phyloP scores from a whole-genome alignment of 2,888 invertebrate species.

The Hedychridium roseum region DNA sequence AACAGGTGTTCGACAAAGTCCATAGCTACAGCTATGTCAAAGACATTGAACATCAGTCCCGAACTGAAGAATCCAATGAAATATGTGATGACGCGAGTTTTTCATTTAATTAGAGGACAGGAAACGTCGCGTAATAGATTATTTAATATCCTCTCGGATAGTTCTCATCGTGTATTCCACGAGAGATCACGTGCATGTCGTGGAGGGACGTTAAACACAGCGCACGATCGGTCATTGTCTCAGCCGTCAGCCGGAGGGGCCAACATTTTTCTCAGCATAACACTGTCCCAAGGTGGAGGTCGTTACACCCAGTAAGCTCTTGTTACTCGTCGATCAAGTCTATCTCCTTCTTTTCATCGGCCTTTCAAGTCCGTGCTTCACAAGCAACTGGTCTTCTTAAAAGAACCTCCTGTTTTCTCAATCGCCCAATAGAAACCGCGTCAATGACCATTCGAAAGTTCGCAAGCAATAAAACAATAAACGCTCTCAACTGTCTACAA shows the following conservation, averaged over 20 bases:
- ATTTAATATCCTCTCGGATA: too few relatives aligned
- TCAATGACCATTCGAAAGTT: too few relatives aligned
- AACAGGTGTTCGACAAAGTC: not conserved
- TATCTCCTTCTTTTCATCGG: constrained; percentile 12
- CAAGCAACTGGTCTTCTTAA: constrained; percentile 10
- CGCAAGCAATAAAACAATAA: too few relatives aligned
- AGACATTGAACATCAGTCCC: not conserved
- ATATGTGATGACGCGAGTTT: too few relatives aligned
- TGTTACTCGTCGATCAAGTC: constrained; percentile 35
- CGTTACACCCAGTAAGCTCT: constrained; percentile 44
- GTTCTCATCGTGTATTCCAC: too few relatives aligned
- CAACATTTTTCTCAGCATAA: constrained; percentile 31
- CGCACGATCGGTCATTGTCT: not conserved
- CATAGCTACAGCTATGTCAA: not conserved
- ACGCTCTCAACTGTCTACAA: too few relatives aligned
- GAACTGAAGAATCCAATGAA: not conserved
- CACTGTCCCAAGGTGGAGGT: constrained; percentile 42
- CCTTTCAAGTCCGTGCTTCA: constrained; percentile 5
- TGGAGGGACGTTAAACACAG: not conserved
- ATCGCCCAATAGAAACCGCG: too few relatives aligned
- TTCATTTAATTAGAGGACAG: too few relatives aligned
- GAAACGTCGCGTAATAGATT: too few relatives aligned
- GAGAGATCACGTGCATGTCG: not conserved
- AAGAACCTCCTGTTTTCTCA: constrained; percentile 11
- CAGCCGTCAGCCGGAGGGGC: constrained; percentile 15